Conservation (phyloP, 2,797 vertebrate genomes). For the Thaleichthys pacificus region DNA sequence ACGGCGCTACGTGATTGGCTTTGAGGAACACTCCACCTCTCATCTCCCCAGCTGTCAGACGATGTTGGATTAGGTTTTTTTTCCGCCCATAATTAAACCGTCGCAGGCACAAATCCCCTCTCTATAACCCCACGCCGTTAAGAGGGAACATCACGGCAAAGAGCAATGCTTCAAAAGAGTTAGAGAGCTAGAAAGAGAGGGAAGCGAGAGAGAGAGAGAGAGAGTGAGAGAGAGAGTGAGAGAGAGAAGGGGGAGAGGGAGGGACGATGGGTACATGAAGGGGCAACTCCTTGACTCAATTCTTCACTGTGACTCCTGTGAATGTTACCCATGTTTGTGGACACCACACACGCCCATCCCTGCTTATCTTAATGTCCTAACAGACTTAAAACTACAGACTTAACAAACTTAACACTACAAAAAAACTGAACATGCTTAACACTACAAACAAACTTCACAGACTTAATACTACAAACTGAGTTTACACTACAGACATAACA, state of each 20-base stretch:
- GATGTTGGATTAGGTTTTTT: not conserved
- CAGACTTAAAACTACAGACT: no score
- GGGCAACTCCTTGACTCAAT: no score
- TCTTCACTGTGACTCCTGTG: no score
- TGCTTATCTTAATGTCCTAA: no score
- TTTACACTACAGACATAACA: no score
- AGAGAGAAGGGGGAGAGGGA: not conserved
- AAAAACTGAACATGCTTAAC: no score
- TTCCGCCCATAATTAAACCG: conserved; percentile 27
- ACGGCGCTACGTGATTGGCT: not conserved
- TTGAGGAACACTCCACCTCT: not conserved
- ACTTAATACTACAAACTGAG: no score
- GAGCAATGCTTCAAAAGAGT: conserved; percentile 2
- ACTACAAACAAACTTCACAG: no score
- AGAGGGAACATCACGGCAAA: conserved; percentile 7
- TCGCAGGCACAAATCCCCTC: conserved; percentile 15
- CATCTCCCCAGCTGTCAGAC: conserved; percentile 3
- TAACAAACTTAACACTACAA: no score
- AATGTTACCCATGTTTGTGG: no score
- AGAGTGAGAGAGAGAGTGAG: not conserved
- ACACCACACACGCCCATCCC: no score
- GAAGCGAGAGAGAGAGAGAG: not conserved
- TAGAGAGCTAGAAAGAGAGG: conserved; percentile 27
- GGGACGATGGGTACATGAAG: not conserved
- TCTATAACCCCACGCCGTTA: conserved; percentile 10